These are phyloP conservation scores for Aleiodes leptofemur DNA, from an alignment of 2,888 invertebrate genomes.

Conservation along the genomic window DNA sequence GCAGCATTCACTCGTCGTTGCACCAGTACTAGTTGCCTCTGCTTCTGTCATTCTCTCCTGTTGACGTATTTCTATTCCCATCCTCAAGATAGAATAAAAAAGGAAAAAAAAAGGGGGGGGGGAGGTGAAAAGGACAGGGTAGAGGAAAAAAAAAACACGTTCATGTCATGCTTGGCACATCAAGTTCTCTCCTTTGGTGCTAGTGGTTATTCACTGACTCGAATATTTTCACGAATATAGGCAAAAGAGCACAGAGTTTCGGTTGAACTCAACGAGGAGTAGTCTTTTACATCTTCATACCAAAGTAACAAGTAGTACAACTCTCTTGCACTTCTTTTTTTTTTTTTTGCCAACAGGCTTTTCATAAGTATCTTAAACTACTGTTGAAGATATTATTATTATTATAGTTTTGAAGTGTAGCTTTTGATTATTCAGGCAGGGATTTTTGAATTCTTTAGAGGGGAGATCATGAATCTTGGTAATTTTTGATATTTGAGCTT, in stretches of 20 bases:
- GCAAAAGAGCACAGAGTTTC: slow-evolving; percentile 22
- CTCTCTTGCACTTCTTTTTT: slow-evolving; percentile 32
- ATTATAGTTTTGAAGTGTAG: background rate
- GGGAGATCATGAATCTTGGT: background rate
- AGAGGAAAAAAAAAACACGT: background rate
- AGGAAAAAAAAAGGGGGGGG: background rate
- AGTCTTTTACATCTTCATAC: slow-evolving; percentile 32
- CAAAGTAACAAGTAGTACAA: slow-evolving; percentile 3
- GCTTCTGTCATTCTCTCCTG: slow-evolving; percentile 15
- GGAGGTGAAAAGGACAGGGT: background rate
- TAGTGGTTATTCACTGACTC: slow-evolving; percentile 27
- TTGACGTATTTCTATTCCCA: slow-evolving; percentile 18
- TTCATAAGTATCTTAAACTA: slow-evolving; percentile 23
- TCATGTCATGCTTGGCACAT: slow-evolving; percentile 6
- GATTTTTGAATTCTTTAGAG: background rate
- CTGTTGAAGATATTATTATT: background rate
- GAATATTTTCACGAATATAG: slow-evolving; percentile 36
- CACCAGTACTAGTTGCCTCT: slow-evolving; percentile 33
- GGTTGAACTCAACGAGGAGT: slow-evolving; percentile 26
- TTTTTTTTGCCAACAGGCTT: background rate
- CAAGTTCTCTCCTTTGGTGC: slow-evolving; percentile 32
- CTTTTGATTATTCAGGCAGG: background rate
- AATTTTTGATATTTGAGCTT: background rate
- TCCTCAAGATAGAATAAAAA: background rate
- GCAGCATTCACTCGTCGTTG: slow-evolving; percentile 12